phyloP scores from a whole-genome alignment of 2,113 vertebrate species.

The Manacus vitellinus region DNA sequence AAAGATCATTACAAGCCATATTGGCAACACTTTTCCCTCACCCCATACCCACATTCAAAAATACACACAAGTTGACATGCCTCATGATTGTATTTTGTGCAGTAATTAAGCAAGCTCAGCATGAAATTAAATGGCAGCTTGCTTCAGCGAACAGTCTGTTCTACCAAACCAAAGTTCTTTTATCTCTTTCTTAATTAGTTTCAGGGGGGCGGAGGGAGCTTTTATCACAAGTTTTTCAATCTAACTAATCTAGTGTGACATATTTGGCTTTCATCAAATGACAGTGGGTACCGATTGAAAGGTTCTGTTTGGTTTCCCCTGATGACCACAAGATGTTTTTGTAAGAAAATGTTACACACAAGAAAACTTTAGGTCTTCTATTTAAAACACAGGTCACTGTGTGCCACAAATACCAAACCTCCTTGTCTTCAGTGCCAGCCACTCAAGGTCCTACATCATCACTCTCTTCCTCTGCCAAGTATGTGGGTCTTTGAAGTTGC shows the following conservation, averaged over 20 bases:
- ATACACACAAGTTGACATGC: slow-evolving; percentile 58
- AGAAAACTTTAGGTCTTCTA: slow-evolving; percentile 46
- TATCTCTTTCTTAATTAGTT: slow-evolving; percentile 79
- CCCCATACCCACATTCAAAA: background rate
- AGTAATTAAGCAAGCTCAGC: slow-evolving; percentile 81
- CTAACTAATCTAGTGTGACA: slow-evolving; percentile 75
- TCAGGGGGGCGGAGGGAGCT: slow-evolving; percentile 61
- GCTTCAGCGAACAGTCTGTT: slow-evolving; percentile 74
- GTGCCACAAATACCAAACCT: background rate
- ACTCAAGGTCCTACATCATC: slow-evolving; percentile 2
- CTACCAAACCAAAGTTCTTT: slow-evolving; percentile 73
- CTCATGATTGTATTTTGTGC: slow-evolving; percentile 65
- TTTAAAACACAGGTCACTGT: background rate
- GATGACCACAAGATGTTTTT: slow-evolving; percentile 64
- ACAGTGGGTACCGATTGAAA: slow-evolving; percentile 55
- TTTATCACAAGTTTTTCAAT: slow-evolving; percentile 74
- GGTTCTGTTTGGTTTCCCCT: slow-evolving; percentile 62
- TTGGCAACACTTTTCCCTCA: slow-evolving; percentile 2
- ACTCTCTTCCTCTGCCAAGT: background rate
- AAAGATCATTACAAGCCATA: slow-evolving; percentile 59
- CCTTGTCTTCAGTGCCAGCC: background rate
- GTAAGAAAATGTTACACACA: slow-evolving; percentile 58
- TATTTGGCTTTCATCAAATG: slow-evolving; percentile 71
- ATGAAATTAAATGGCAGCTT: slow-evolving; percentile 76
- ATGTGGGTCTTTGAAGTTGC: background rate